Evolutionary conservation across 2,797 vertebrate species (phyloP).

Genomic region (Ibycter americanus): DNA sequence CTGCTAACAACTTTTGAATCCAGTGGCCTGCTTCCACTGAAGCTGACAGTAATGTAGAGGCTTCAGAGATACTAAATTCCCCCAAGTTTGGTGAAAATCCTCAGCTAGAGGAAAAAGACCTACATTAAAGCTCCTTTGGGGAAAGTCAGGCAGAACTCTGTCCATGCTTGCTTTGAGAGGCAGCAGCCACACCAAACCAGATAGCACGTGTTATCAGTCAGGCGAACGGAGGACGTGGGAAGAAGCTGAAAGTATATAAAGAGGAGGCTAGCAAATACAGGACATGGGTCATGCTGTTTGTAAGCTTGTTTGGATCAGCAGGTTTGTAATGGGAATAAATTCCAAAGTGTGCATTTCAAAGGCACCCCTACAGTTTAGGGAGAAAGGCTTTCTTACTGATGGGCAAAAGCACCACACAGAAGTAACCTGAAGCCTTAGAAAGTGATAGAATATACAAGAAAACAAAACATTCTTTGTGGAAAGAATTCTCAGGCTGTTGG

Average conservation of each 20-base stretch:
- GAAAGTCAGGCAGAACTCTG: background rate
- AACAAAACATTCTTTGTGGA: background rate
- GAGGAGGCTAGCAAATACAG: background rate
- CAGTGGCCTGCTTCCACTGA: background rate
- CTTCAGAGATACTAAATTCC: background rate
- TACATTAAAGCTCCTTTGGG: background rate
- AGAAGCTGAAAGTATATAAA: background rate
- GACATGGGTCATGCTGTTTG: background rate
- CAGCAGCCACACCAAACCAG: background rate
- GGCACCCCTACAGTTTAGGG: background rate
- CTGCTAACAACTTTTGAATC: background rate
- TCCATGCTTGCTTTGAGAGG: background rate
- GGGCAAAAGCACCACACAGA: background rate
- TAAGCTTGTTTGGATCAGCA: background rate
- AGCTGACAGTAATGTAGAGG: background rate
- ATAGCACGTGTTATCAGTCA: background rate
- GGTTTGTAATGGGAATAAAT: background rate
- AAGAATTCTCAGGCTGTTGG: background rate
- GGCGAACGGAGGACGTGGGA: rapidly evolving
- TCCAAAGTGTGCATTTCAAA: background rate
- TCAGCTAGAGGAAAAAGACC: background rate
- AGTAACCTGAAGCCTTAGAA: background rate
- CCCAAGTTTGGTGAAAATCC: background rate
- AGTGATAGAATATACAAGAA: background rate
- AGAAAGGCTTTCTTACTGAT: background rate